Conservation (phyloP, 2,113 vertebrate species). For the Brachypteracias leptosomus region DNA sequence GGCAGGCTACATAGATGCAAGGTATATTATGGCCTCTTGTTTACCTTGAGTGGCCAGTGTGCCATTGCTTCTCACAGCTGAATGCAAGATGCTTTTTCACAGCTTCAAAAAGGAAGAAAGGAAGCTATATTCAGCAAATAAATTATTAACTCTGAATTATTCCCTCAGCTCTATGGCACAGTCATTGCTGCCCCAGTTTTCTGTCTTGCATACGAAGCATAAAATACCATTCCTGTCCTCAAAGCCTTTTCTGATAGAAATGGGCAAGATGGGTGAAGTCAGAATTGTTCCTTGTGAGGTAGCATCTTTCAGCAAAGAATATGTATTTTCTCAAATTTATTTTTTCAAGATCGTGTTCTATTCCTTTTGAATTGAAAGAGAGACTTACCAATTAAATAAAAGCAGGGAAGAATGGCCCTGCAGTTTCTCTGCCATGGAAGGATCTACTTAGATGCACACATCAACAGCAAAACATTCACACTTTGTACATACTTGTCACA, state of each 20-base stretch:
- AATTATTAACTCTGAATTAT: constrained; percentile 61
- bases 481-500: not conserved
- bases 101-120: constrained; percentile 21
- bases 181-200: constrained; percentile 58
- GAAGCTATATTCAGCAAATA: constrained; percentile 44
- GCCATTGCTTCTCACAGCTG: not conserved
- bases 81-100: constrained; percentile 28
- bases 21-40: not conserved
- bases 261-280: not conserved
- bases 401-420: not conserved
- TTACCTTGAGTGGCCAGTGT: not conserved
- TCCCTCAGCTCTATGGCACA: constrained; percentile 31
- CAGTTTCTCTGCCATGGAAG: not conserved
- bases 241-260: not conserved
- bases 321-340: not conserved
- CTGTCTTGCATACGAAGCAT: not conserved
- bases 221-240: not conserved
- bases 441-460: not conserved
- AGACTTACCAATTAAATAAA: not conserved
- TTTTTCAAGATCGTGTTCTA: not conserved
- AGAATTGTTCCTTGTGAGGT: not conserved
- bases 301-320: not conserved
- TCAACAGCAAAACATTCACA: not conserved
- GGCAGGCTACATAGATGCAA: not conserved
- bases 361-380: not conserved